Conservation (phyloP, 2,113 vertebrate species). For the Rhinogobius similis region DNA sequence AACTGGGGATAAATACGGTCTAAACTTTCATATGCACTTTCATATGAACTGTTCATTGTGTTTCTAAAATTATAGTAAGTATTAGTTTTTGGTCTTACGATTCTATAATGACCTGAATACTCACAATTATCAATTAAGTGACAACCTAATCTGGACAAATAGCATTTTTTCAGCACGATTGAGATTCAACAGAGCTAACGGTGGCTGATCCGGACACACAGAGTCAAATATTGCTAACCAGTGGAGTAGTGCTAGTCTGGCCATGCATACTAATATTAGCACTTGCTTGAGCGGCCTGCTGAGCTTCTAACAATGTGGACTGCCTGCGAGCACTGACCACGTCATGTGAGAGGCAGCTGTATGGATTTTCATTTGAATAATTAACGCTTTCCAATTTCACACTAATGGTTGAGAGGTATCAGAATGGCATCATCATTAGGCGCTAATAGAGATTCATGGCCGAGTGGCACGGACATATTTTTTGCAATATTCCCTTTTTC, state of each 20-base stretch:
- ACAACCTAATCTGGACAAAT: no score
- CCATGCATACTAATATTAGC: constrained; percentile 15
- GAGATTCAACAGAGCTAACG: no score
- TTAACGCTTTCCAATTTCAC: constrained; percentile 75
- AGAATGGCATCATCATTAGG: constrained; percentile 76
- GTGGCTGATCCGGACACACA: not conserved
- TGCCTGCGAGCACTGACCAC: constrained; percentile 20
- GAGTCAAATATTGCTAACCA: not conserved
- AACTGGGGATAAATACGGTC: no score
- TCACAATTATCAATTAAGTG: not conserved
- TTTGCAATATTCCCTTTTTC: constrained; percentile 32
- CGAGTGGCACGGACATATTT: constrained; percentile 57
- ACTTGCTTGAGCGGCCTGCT: constrained; percentile 12
- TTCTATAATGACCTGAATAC: not conserved
- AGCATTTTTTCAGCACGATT: no score
- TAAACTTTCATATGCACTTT: no score
- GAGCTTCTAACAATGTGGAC: constrained; percentile 39
- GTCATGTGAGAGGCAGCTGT: constrained; percentile 57
- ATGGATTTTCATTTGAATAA: constrained; percentile 77
- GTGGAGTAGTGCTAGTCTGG: not conserved
- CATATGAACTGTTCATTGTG: no score
- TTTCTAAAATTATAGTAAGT: not conserved
- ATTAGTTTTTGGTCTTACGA: not conserved
- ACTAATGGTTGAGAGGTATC: constrained; percentile 74
- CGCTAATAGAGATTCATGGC: constrained; percentile 79